Percentiles rank a stretch among this genome's conserved stretches.
These are phyloP conservation scores for Todus mexicanus DNA, from an alignment of 2,797 vertebrate species.

Conservation along the genomic window DNA sequence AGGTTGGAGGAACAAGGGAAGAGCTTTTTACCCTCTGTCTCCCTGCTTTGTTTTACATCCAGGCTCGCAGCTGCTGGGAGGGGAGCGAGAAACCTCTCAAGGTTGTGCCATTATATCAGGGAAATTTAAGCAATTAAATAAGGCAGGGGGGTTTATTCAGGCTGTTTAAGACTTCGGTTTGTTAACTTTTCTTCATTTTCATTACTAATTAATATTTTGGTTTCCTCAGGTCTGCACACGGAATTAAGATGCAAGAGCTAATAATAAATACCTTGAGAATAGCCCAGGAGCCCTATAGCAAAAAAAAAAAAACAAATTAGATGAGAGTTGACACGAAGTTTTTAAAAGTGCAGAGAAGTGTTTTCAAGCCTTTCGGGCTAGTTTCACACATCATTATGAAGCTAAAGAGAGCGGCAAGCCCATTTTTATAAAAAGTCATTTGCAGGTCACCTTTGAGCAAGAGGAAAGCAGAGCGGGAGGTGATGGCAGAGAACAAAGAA, in stretches of 20 bases:
- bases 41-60: not conserved
- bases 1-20: not conserved
- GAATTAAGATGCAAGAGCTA: constrained; percentile 60
- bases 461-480: not conserved
- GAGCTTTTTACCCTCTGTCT: not conserved
- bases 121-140: constrained; percentile 30
- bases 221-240: constrained; percentile 47
- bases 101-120: not conserved
- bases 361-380: constrained; percentile 57
- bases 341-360: not conserved
- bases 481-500: constrained; percentile 39
- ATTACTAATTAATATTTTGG: constrained; percentile 65
- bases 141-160: not conserved
- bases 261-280: constrained; percentile 55
- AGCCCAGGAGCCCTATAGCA: constrained; percentile 25
- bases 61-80: not conserved
- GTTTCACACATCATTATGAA: constrained; percentile 50
- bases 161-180: constrained; percentile 3
- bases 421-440: constrained; percentile 6
- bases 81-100: not conserved
- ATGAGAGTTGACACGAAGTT: constrained; percentile 47
- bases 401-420: not conserved
- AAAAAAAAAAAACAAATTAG: constrained; percentile 41
- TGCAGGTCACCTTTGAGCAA: constrained; percentile 61
- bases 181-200: constrained; percentile 53